Conservation (phyloP, 2,113 vertebrate species). For the Pollimyrus isidori region DNA sequence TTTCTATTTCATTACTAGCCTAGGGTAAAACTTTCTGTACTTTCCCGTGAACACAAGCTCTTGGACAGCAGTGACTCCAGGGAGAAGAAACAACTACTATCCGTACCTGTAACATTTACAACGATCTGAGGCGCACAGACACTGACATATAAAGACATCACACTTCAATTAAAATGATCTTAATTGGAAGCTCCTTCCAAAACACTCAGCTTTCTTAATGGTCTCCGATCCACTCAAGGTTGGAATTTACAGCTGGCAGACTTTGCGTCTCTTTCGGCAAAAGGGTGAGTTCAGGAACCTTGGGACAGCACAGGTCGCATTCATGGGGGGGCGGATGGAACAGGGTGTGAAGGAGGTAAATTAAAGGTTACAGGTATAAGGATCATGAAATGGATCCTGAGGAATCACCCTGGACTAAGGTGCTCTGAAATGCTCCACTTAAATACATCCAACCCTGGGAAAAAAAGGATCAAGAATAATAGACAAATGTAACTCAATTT, state of each 20-base stretch:
- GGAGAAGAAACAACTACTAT: not conserved
- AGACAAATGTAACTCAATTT: not conserved
- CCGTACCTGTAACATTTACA: not conserved
- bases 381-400: not conserved
- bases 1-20: not conserved
- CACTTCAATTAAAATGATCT: not conserved
- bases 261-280: not conserved
- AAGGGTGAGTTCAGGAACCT: not conserved
- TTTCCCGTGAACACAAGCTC: not conserved
- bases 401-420: not conserved
- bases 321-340: not conserved
- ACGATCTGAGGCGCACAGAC: not conserved
- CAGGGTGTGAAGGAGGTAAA: not conserved
- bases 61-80: not conserved
- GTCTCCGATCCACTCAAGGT: not conserved
- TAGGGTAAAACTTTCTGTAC: not conserved
- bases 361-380: not conserved
- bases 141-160: not conserved
- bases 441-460: not conserved
- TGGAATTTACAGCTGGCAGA: not conserved
- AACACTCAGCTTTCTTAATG: not conserved
- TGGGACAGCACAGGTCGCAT: not conserved
- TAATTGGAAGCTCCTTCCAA: not conserved
- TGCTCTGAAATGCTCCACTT: not conserved
- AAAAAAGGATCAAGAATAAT: not conserved